Base-by-base conservation (phyloP, 2,113 vertebrate genomes). In the Columba janthina region DNA sequence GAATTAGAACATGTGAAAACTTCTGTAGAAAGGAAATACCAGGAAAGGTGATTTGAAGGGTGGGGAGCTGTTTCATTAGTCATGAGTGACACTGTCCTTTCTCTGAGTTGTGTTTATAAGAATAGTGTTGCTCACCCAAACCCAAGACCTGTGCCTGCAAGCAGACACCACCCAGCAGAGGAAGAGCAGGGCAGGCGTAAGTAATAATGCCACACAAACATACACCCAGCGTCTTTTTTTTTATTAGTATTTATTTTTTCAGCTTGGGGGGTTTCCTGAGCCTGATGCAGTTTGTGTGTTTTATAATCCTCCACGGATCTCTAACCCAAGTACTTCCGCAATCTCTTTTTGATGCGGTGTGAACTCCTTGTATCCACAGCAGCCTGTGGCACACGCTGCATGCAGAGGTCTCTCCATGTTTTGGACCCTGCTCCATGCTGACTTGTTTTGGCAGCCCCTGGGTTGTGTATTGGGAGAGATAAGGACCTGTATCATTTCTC, bases 201-300 rank as follows among this genome's bases (percentile, higher is more conserved):
- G 0, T 19, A 40, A 38, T 20, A 14, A 51, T 50, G 42, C 72
- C 75, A 56, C 46, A 73, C 67, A 79, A 69, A 85, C n/a, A 5
- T 20, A 46, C 60, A 70, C 71, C 25, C 34, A 32, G 25, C 44
- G 18, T 64, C 56, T 66, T 34, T 18, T 6, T 78, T 60, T 29
- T 2, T 9, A 6, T 9, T 1, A 8, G 44, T 15, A 28, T 25
- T 34, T 72, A 36, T 51, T 32, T 18, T 19, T 40, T 46, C 67
- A 56, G 46, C 64, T 60, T 92, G 62, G 46, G 79, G 53, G 64
- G 84, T 96, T 92, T 93, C 69, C 85, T 86, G 64, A 90, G 32
- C 50, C 36, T 86, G 32, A 38, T 86, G 51, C 21, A 28, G 51
- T 93, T 54, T 76, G 70, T 72, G 78, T 85, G 40, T 29, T 94